These are phyloP conservation scores for Acanthaster planci DNA, from an alignment of 35 echinoderm and acorn worm species.

Conservation along the genomic window DNA sequence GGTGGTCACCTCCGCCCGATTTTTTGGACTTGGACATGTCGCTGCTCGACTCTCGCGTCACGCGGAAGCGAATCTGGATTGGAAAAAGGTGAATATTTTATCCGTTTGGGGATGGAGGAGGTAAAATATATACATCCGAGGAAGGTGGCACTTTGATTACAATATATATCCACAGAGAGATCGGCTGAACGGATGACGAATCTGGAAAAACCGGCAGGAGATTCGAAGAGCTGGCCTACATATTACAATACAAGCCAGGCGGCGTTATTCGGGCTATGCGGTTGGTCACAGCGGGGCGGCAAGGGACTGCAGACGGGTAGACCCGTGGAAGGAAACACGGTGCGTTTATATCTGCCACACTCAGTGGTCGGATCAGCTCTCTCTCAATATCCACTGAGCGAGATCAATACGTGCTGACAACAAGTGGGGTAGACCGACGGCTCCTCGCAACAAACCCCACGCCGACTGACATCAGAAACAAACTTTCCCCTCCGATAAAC, in stretches of 20 bases:
- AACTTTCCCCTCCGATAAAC: slow-evolving; percentile 25
- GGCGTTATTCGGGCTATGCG: neutral
- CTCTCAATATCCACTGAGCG: no score
- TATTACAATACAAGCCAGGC: no score
- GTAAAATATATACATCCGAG: neutral
- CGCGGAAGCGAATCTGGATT: slow-evolving; percentile 48
- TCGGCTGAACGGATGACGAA: no score
- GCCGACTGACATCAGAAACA: slow-evolving; percentile 1
- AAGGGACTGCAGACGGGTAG: neutral
- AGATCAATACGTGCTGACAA: neutral
- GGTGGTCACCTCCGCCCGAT: neutral
- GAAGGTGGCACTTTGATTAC: neutral
- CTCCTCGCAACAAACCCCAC: neutral
- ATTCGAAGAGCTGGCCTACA: no score
- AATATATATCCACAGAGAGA: no score
- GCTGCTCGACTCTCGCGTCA: slow-evolving; percentile 36
- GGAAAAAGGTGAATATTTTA: neutral
- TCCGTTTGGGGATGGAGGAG: neutral
- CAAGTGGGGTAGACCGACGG: neutral
- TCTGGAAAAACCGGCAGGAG: no score
- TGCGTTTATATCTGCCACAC: neutral
- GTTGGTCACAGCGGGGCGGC: slow-evolving; percentile 4
- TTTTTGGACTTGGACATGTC: slow-evolving; percentile 49
- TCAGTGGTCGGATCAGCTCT: no score
- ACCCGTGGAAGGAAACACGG: neutral